Conservation (phyloP, 1,140 invertebrate species). For the Trichogramma pretiosum region DNA sequence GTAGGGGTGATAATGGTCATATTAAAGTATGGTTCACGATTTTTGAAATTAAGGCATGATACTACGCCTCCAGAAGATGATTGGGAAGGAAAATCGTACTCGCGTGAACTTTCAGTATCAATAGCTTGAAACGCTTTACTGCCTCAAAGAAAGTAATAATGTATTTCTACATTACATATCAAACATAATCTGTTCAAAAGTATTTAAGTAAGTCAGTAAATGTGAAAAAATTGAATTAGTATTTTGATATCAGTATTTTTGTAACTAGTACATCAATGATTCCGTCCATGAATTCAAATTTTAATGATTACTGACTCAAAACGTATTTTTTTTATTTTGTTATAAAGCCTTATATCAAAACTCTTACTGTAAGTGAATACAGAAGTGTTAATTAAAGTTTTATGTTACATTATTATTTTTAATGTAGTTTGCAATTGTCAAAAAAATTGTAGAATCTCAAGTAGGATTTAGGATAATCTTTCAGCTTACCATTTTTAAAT, state of each 20-base stretch:
- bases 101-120: slow-evolving; percentile 52
- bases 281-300: slow-evolving; percentile 23
- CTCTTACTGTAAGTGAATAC: no score
- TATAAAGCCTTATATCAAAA: no score
- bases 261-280: slow-evolving; percentile 8
- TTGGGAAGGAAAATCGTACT: slow-evolving; percentile 53
- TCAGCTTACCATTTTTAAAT: slow-evolving; percentile 11
- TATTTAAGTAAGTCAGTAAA: background rate
- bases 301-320: slow-evolving; percentile 7
- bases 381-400: no score
- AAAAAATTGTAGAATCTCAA: background rate
- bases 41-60: slow-evolving; percentile 57
- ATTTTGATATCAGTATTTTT: slow-evolving; percentile 9
- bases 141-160: background rate
- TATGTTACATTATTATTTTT: no score
- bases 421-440: no score
- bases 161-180: background rate
- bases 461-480: slow-evolving; percentile 16
- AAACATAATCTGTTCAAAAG: background rate
- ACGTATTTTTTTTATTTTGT: slow-evolving; percentile 15
- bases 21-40: slow-evolving; percentile 58
- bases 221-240: background rate
- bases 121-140: slow-evolving; percentile 24
- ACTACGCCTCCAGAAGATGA: slow-evolving; percentile 52
- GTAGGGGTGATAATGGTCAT: slow-evolving; percentile 65